Evolutionary conservation across 2,113 vertebrate species (phyloP), one percentile per base, ranked within the genome.

Genomic region (Anoura caudifer): DNA sequence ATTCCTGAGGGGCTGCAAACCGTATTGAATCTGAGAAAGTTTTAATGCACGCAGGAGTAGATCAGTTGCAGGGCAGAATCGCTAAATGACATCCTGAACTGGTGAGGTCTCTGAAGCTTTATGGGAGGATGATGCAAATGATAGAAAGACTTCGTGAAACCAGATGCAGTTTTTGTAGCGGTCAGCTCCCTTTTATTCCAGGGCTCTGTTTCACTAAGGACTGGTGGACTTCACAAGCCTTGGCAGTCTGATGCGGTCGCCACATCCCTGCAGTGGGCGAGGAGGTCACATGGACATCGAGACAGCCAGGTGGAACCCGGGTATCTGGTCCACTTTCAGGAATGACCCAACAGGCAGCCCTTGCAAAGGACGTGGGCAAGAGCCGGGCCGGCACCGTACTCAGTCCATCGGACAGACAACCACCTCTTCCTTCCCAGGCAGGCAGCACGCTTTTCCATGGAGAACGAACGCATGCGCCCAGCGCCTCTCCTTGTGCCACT

Each of bases 31-130:
- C 0, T 97, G 97, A 83, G 98, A 98, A 87, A 98, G 98, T 97
- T 98, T 99, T 72, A 98, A 97, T 93, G 98, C 98, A 56, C 50
- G 98, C 80, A 98, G 95, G 43, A 99, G 98, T 97, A 99, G 98
- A 65, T 98, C 98, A 95, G 97, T 98, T 93, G 99, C 98, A 69
- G 99, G 99, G 26, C 99, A 99, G 94, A 99, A 99, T 24, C 98
- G 98, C 65, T 99, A 54, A 98, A 54, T 17, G 99, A 98, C 73
- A 98, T 98, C 95, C 98, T 98, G 79, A 98, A 96, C 1, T 98
- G 98, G 59, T 98, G 98, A 56, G 98, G 94, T 47, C 98, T 98
- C 84, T 98, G 99, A 95, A 98, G 96, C 93, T 98, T 99, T 69
- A 97, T 90, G 75, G 97, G 98, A 17, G 98, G 98, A 1, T 98